Percentiles rank a stretch among this genome's conserved stretches.
These are phyloP conservation scores for Acrobasis repandana DNA, from an alignment of 2,888 invertebrate species.

Conservation along the genomic window DNA sequence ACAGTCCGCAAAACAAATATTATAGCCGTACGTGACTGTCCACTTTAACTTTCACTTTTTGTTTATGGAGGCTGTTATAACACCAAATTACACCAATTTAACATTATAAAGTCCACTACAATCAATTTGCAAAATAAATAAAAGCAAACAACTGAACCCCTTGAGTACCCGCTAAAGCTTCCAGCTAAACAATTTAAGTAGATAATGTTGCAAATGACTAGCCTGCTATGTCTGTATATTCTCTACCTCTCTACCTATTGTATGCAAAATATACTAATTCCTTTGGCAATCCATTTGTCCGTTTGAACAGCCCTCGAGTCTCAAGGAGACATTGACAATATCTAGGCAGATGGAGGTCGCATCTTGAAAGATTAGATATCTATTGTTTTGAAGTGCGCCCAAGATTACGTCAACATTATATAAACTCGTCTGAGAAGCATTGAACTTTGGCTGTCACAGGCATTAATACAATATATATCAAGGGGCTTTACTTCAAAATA, in stretches of 20 bases:
- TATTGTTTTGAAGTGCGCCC: slow-evolving; percentile 6
- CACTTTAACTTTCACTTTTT: too few relatives aligned
- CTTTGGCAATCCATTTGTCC: background rate
- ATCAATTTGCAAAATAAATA: too few relatives aligned
- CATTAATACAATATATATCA: background rate
- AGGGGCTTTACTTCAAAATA: too few relatives aligned
- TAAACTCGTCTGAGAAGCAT: background rate
- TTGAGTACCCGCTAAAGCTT: too few relatives aligned
- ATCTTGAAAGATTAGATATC: slow-evolving; percentile 4
- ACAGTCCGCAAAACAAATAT: too few relatives aligned
- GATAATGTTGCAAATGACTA: too few relatives aligned
- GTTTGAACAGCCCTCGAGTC: background rate
- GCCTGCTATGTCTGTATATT: background rate
- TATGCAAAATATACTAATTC: background rate
- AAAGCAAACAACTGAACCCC: too few relatives aligned
- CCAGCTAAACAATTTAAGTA: too few relatives aligned
- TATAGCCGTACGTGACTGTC: too few relatives aligned
- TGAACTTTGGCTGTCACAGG: background rate
- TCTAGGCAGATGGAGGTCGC: slow-evolving; percentile 9
- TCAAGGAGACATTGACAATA: slow-evolving; percentile 4
- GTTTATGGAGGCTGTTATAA: too few relatives aligned
- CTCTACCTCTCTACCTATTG: background rate
- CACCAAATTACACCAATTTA: too few relatives aligned
- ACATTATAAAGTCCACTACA: too few relatives aligned
- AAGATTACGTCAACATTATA: slow-evolving; percentile 8